These are phyloP conservation scores for Crotalus viridis DNA, from an alignment of 2,113 vertebrate genomes.

Conservation along the genomic window DNA sequence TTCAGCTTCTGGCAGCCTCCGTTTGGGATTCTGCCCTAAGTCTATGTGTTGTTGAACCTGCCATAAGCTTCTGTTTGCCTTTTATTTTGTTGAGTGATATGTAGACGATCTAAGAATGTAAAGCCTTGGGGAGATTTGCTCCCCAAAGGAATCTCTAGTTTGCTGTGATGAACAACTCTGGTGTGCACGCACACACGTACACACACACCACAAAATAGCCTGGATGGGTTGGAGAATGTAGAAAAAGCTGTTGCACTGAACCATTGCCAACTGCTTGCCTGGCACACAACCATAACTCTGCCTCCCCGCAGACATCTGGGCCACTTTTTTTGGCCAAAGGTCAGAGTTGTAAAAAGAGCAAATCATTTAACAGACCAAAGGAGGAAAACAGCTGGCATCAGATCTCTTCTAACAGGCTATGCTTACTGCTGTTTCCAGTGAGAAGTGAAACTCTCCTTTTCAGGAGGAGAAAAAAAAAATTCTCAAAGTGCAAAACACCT, in stretches of 20 bases:
- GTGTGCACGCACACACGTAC: background rate
- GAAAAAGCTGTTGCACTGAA: slow-evolving; percentile 6
- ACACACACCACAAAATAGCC: background rate
- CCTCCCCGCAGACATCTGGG: background rate
- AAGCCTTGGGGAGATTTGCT: background rate
- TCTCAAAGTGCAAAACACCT: background rate
- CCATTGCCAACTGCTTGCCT: background rate
- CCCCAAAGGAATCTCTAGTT: rapidly evolving
- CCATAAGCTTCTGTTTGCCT: slow-evolving; percentile 1
- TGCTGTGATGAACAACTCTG: background rate
- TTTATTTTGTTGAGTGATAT: background rate
- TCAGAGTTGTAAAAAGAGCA: slow-evolving; percentile 6
- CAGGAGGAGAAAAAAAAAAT: background rate
- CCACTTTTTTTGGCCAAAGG: background rate
- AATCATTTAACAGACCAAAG: background rate
- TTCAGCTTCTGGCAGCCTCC: background rate
- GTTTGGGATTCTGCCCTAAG: slow-evolving; percentile 1
- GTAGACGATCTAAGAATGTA: background rate
- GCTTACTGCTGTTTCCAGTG: background rate
- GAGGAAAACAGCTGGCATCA: slow-evolving; percentile 9
- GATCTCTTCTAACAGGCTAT: background rate
- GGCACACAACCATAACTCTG: background rate
- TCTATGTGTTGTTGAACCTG: background rate
- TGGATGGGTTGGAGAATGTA: rapidly evolving
- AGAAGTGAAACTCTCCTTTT: background rate